These are phyloP conservation scores for Xestia sexstrigata DNA, from an alignment of 2,888 invertebrate species.

Conservation along the genomic window DNA sequence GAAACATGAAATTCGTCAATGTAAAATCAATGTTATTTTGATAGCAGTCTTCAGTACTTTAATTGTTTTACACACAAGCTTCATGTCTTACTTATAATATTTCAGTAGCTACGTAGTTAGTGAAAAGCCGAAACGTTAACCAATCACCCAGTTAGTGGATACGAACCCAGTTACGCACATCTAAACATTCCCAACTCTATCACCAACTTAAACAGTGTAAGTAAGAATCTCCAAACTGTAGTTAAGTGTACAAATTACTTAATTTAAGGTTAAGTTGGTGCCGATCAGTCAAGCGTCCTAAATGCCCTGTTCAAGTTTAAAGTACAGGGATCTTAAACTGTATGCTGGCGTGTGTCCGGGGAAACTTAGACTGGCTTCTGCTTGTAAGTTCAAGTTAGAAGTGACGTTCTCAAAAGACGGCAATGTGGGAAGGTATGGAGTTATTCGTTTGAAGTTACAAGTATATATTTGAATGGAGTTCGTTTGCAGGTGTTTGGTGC, in stretches of 20 bases:
- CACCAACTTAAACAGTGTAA: constrained; percentile 79
- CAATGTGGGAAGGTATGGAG: neutral
- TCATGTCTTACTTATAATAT: no score
- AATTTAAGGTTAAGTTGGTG: constrained; percentile 88
- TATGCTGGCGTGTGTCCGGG: constrained; percentile 58
- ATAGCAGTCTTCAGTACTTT: neutral
- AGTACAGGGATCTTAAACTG: constrained; percentile 61
- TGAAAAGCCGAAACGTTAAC: neutral
- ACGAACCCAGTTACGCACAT: constrained; percentile 5
- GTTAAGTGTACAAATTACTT: constrained; percentile 91
- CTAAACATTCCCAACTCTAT: constrained; percentile 74
- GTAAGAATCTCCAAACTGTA: constrained; percentile 90
- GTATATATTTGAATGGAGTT: neutral
- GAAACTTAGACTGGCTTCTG: constrained; percentile 45
- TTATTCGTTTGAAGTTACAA: constrained; percentile 1
- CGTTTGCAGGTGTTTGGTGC: neutral
- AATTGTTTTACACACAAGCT: neutral
- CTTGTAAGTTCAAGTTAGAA: constrained; percentile 46
- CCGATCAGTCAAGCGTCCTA: constrained; percentile 86
- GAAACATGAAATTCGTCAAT: neutral
- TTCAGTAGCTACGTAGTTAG: no score
- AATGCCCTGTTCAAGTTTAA: constrained; percentile 68
- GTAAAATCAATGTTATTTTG: neutral
- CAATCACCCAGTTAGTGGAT: neutral
- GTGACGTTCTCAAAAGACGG: constrained; percentile 16